These are phyloP conservation scores for Pristionchus maxplancki DNA, from an alignment of 2,888 invertebrate species.

Conservation along the genomic window DNA sequence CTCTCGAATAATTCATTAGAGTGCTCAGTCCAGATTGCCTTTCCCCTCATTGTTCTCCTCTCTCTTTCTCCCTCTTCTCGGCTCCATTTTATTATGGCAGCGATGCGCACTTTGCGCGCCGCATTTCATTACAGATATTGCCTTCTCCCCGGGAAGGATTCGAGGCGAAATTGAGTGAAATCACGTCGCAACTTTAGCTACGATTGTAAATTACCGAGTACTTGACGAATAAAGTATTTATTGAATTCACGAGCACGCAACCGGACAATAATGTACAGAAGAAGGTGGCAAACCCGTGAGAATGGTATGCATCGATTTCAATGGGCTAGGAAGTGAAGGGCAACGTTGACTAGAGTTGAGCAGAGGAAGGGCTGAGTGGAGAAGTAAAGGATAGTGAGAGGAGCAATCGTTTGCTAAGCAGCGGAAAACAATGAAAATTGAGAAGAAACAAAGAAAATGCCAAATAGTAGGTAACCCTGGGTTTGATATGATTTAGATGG, in stretches of 20 bases:
- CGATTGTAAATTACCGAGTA: too few relatives aligned
- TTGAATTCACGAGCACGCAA: background rate
- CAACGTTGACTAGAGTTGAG: background rate
- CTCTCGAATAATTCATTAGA: slow-evolving; percentile 42
- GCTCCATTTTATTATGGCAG: slow-evolving; percentile 28
- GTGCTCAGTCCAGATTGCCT: slow-evolving; percentile 43
- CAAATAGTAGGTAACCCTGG: background rate
- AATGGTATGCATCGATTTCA: background rate
- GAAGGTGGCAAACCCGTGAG: slow-evolving; percentile 14
- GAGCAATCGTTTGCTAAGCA: background rate
- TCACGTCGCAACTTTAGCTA: slow-evolving; percentile 8
- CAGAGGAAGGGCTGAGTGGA: background rate
- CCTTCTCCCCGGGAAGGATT: background rate
- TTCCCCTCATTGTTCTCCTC: background rate
- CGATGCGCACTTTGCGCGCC: slow-evolving; percentile 14
- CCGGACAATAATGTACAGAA: slow-evolving; percentile 32
- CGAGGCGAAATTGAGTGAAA: background rate
- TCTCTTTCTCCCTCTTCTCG: background rate
- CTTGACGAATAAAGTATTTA: slow-evolving; percentile 10
- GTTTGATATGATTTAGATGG: background rate
- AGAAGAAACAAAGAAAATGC: background rate
- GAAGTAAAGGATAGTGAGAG: background rate
- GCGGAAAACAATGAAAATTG: background rate
- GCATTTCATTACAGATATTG: slow-evolving; percentile 42
- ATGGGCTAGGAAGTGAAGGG: background rate